Evolutionary conservation across 2,797 vertebrate genomes (phyloP).

Genomic region (Aratinga solstitialis): DNA sequence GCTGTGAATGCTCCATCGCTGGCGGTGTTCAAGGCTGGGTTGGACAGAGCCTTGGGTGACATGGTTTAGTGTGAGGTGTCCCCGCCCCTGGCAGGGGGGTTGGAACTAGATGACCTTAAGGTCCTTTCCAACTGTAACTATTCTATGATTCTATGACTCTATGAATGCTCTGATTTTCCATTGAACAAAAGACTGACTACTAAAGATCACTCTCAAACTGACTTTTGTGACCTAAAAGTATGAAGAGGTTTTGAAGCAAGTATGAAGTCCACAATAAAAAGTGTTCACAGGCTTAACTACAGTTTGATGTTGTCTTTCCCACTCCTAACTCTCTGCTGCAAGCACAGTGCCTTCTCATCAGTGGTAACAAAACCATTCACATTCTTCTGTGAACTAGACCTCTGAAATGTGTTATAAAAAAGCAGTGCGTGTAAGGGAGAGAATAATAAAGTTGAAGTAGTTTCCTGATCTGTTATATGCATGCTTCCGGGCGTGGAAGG

Average conservation of each 20-base stretch:
- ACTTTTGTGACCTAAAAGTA: background rate
- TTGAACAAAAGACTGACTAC: background rate
- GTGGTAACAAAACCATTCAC: background rate
- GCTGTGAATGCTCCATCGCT: too few relatives aligned
- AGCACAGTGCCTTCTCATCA: background rate
- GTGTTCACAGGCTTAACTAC: background rate
- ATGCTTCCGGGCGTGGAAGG: background rate
- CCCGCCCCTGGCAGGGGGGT: too few relatives aligned
- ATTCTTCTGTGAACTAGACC: background rate
- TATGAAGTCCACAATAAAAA: background rate
- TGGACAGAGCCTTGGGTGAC: too few relatives aligned
- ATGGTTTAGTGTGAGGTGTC: too few relatives aligned
- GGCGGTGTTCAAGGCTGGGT: too few relatives aligned
- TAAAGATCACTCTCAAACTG: background rate
- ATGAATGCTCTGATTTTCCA: background rate
- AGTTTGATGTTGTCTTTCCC: background rate
- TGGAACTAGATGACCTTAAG: too few relatives aligned
- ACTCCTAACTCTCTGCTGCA: background rate
- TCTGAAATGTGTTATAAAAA: background rate
- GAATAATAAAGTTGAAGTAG: background rate
- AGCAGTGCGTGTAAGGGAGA: background rate
- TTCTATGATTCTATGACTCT: background rate
- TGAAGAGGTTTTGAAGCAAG: background rate
- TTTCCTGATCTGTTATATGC: background rate
- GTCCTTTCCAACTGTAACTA: too few relatives aligned